Evolutionary conservation across 2,113 vertebrate species (phyloP).

Genomic region (Notiomystis cincta): DNA sequence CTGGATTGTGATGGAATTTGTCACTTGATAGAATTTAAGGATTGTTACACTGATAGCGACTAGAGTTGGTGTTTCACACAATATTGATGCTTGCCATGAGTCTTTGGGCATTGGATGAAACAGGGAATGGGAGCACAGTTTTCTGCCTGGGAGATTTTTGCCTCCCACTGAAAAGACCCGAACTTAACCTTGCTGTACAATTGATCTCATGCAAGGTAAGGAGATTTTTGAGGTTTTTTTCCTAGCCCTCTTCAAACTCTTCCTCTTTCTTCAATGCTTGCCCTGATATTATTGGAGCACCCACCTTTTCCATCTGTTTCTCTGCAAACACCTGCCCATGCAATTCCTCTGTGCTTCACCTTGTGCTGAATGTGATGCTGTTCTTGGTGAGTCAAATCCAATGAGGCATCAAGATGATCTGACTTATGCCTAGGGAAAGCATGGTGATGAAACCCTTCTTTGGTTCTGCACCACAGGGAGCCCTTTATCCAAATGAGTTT

Average conservation of each 20-base stretch:
- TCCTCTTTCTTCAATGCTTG: neutral
- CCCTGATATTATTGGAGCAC: neutral
- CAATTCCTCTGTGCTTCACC: neutral
- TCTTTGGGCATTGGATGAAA: neutral
- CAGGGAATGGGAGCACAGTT: neutral
- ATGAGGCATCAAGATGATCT: fast-evolving
- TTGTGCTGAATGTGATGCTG: neutral
- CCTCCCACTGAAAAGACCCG: neutral
- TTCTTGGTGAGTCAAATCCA: neutral
- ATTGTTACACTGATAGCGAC: neutral
- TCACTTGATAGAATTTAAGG: neutral
- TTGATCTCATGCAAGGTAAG: neutral
- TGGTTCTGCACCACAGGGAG: neutral
- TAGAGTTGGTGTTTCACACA: neutral
- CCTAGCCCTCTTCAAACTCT: neutral
- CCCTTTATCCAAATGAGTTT: neutral
- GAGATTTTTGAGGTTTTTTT: neutral
- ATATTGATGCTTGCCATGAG: neutral
- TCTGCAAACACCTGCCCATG: neutral
- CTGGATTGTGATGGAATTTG: neutral
- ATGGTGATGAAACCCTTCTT: neutral
- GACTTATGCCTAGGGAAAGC: neutral
- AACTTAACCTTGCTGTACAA: neutral
- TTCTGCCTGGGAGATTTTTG: neutral
- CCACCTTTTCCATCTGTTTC: neutral